Percentiles rank a stretch among this genome's conserved stretches.
phyloP scores from a whole-genome alignment of 2,888 invertebrate species.

The Elaeidobius kamerunicus region DNA sequence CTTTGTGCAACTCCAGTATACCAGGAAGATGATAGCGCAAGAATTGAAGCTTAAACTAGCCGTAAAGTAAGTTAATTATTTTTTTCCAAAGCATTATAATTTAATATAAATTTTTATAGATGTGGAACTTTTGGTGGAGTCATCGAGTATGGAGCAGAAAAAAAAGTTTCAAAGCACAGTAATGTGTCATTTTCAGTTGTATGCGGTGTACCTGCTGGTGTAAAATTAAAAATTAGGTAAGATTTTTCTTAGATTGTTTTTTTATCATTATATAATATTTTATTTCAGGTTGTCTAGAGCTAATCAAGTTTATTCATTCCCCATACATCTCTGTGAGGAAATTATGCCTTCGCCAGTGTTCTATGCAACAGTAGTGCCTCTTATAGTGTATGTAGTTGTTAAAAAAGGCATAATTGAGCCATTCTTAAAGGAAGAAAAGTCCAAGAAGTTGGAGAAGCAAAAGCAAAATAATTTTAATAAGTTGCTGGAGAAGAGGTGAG shows the following conservation, averaged over 20 bases:
- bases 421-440: conserved; percentile 71
- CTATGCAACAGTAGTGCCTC: conserved; percentile 87
- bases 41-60: conserved; percentile 73
- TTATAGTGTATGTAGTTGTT: conserved; percentile 75
- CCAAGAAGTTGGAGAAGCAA: conserved; percentile 76
- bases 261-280: background rate
- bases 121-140: conserved; percentile 82
- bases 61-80: conserved; percentile 35
- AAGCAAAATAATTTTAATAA: conserved; percentile 76
- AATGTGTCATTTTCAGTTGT: conserved; percentile 80
- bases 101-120: conserved; percentile 52
- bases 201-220: conserved; percentile 84
- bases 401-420: conserved; percentile 86
- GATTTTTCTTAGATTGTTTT: conserved; percentile 30
- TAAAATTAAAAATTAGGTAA: conserved; percentile 84
- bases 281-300: conserved; percentile 73
- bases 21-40: conserved; percentile 75
- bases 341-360: conserved; percentile 86
- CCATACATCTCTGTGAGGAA: conserved; percentile 88
- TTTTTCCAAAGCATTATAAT: too few relatives aligned
- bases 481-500: conserved; percentile 68
- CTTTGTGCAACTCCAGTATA: conserved; percentile 70
- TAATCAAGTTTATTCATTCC: conserved; percentile 83
- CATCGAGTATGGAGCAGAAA: conserved; percentile 89
- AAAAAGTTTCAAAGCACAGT: conserved; percentile 88